Base-by-base conservation (phyloP, 2,888 invertebrate species). In the Sesia bembeciformis region DNA sequence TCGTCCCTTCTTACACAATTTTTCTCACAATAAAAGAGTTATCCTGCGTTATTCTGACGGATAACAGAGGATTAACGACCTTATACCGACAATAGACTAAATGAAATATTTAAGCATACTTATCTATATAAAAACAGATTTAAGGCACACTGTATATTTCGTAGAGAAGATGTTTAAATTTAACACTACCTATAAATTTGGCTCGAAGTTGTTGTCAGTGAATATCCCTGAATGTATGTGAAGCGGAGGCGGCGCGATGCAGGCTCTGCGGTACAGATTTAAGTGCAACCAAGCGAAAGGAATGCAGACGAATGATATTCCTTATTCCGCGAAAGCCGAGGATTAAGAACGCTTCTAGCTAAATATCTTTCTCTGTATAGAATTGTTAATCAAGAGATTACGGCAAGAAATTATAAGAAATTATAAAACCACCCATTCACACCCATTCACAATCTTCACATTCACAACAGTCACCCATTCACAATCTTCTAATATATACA, bases 301-400 rank as follows among this genome's bases (percentile, higher is more conserved):
- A 70, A 75, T 70, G 68, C 67, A 67, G 67, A 69, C 64, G 61
- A 66, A 71, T 66, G 66, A 70, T 70, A 70, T 72, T 66, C 65
- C 64, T 67, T 66, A 58, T 51, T 40, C 61, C 56, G 55, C 56
- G 55, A 58, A 59, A 62, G 60, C 56, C 52, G 52, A 56, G 65
- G 62, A 65, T 70, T 72, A 69, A 70, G 64, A 61, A 66, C 60
- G 63, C 63, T 65, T 56, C 49, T 58, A 56, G 52, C 62, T 61
- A 66, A 52, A 54, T 67, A 66, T 65, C 66, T 63, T 64, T 59
- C 59, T 61, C 57, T 56, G 61, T 61, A 57, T 57, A 60, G 59
- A 62, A 67, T 64, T 65, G 62, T 62, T 65, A 71, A 71, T 70
- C 70, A 68, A 62, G 58, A 23, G 23, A 23, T 60, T 57, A 62